Percentiles rank a stretch among this genome's conserved stretches.
These are phyloP conservation scores for Sylvia borin DNA, from an alignment of 2,797 vertebrate genomes.

Conservation along the genomic window DNA sequence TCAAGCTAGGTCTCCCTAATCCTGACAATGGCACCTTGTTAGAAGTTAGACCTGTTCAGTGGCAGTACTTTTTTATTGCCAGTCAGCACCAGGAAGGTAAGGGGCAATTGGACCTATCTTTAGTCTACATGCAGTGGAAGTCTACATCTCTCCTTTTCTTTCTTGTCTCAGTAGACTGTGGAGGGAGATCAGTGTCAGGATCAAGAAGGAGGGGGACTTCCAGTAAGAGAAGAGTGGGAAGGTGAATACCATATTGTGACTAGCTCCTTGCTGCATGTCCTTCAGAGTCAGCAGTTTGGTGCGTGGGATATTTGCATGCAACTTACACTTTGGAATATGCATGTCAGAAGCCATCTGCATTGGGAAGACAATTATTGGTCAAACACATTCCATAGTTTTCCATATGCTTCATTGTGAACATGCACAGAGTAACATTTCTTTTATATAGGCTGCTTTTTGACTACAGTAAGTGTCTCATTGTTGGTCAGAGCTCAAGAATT, in stretches of 20 bases:
- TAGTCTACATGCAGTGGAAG: not conserved
- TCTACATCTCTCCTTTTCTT: not conserved
- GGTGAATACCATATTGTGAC: not conserved
- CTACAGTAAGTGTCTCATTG: not conserved
- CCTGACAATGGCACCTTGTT: not conserved
- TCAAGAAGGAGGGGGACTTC: not conserved
- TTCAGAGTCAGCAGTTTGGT: not conserved
- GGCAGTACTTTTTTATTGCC: not conserved
- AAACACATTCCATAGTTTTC: not conserved
- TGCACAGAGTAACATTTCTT: not conserved
- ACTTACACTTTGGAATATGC: not conserved
- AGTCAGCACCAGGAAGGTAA: not conserved
- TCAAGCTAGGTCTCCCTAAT: not conserved
- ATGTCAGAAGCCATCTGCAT: not conserved
- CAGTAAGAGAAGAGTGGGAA: not conserved
- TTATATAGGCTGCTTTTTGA: not conserved
- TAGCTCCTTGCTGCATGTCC: not conserved
- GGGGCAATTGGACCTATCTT: rapidly evolving
- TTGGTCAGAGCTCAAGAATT: not conserved
- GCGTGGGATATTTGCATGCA: not conserved
- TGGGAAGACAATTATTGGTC: constrained; percentile 1
- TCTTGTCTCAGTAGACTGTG: not conserved
- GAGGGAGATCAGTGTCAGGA: not conserved
- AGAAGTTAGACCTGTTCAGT: not conserved
- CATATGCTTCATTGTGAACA: not conserved